Evolutionary conservation across 2,888 invertebrate genomes (phyloP), one percentile per base, ranked within the genome.

Genomic region (Leucophenga maculata): DNA sequence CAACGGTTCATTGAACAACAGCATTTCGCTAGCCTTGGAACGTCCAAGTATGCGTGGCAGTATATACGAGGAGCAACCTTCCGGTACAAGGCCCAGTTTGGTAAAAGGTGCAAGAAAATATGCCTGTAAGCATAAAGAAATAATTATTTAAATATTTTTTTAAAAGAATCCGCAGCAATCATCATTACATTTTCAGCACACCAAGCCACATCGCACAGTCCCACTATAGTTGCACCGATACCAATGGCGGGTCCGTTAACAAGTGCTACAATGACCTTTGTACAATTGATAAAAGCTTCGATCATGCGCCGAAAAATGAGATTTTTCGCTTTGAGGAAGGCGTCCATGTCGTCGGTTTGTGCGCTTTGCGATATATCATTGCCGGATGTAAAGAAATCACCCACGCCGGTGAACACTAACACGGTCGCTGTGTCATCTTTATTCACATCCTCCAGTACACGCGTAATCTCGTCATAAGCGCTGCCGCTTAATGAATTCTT

Each of bases 211-310:
- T 99, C 98, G 89, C 94, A 97, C 1, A 98, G 90, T 0, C 93
- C 94, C 65, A 96, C 89, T 11, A 94, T 93, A 0, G 98, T 98
- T 11, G 81, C 73, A 8, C 87, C 87, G 77, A 99, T 93, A 31
- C 99, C 99, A 77, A 98, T 92, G 14, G 97, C 96, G 54, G 97
- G 97, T 1, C 99, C 99, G 90, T 99, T 98, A 0, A 98, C 93
- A 70, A 97, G 89, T 14, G 94, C 95, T 74, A 98, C 91, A 55
- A 99, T 86, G 46, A 97, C 89, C 89, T 99, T 99, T 0, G 96
- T 95, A 87, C 95, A 97, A 76, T 93, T 92, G 74, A 97, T 95
- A 77, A 96, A 93, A 0, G 94, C 90, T 66, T 91, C 90, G 1
- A 97, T 91, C 89, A 94, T 94, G 6, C 91, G 89, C 78, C 92